Base-by-base conservation (phyloP, 2,797 vertebrate genomes). In the Triplophysa bombifrons region DNA sequence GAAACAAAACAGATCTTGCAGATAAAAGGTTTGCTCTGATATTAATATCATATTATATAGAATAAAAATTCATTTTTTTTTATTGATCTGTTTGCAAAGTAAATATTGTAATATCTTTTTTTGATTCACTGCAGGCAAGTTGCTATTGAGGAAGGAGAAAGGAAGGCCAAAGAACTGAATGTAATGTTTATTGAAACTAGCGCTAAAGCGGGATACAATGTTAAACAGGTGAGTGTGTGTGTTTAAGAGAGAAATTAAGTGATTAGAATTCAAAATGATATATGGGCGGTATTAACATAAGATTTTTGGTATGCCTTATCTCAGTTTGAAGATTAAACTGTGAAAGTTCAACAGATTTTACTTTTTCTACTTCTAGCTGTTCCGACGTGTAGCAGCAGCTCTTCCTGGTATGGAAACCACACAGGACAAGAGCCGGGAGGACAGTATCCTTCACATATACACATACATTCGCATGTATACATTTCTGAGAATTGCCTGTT, bases 181-280 rank as follows among this genome's bases (percentile, higher is more conserved):
- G 97, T 99, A 92, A 99, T 99, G 97, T 99, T 99, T 95, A 99
- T 99, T 88, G 98, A 99, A 95, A 99, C 98, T 91, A 99, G 98
- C 88, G 98, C 98, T 85, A 99, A 99, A 94, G 98, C 97, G 13
- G 98, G 98, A 89, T 99, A 99, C 94, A 99, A 99, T 58, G 97
- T 99, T 75, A 99, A 99, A 91, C 98, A 99, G 97, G 98, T 82
- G 22, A 81, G 80, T 82, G 38, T 68, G 51, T 55, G 19, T 41
- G 41, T 41, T 9, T 11, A 41, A 41, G 8, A 41, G 41, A 41
- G 41, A 41, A 41, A 10, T 41, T 2, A 5, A 41, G 10, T 41
- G 9, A 34, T 34, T 34, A 34, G 38, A 38, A 41, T 41, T 9
- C 12, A 48, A 13, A 48, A 48, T 13, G 8, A 53, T n/a, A 53